Base-by-base conservation (phyloP, 2,797 vertebrate genomes). In the Pangasius larnaudii region DNA sequence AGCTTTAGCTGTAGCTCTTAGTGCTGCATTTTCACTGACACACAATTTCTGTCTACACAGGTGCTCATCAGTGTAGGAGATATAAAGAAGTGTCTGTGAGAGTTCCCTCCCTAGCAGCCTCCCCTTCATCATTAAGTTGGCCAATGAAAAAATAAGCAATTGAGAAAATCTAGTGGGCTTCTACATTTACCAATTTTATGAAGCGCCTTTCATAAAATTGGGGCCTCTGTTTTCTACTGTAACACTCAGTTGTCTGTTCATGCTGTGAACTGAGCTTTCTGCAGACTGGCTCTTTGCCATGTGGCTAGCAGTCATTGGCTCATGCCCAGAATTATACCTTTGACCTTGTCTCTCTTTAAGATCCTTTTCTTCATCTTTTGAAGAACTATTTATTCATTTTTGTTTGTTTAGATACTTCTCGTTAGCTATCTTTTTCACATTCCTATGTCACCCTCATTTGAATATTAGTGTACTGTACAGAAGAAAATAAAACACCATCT, bases 61-160 rank as follows among this genome's bases (percentile, higher is more conserved):
- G 94, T 96, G 94, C 93, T 92, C 90, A 88, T 91, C 92, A 39
- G 92, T 88, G 81, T 49, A 16, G 36, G 51, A 87, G 49, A 30
- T 93, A 96, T 96, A 96, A 96, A 96, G 95, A 95, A 69, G 88
- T 80, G 90, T 93, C 94, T 96, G 94, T 96, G 91, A 87, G 88
- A 58, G 78, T 89, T 89, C 90, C 61, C 72, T 81, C 58, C 46
- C 82, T 75, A 18, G 46, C n/a, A 42, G n/a, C 56, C 27, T 65
- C 94, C 46, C 63, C 94, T 95, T 96, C 92, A 95, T 95, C 94
- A 94, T 94, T 93, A 92, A 92, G 91, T 90, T 90, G 53, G 89
- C n/a, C 84, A 91, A 93, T 92, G 93, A 93, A 94, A 94, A 94
- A 94, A 95, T 92, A 94, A 94, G 91, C 80, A 63, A 46, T 82